These are phyloP conservation scores for Drosophila borborema DNA, from an alignment of 2,888 invertebrate genomes.

Conservation along the genomic window DNA sequence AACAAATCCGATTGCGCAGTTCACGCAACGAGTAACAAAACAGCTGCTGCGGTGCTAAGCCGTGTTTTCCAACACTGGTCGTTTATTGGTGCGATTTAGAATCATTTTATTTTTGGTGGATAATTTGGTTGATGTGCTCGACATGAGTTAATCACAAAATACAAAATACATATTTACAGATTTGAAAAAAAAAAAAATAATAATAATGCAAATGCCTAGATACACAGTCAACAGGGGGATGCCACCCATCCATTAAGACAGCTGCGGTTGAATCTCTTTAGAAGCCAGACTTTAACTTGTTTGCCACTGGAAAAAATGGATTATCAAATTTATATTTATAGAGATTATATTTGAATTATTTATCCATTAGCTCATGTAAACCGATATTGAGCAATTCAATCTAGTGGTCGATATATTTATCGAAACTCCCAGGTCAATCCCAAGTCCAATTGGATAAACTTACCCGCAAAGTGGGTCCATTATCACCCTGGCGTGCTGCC, in stretches of 20 bases:
- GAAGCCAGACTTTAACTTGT: slow-evolving; percentile 60
- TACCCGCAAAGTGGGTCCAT: slow-evolving; percentile 48
- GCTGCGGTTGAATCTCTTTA: slow-evolving; percentile 8
- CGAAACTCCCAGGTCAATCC: not conserved
- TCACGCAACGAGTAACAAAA: slow-evolving; percentile 39
- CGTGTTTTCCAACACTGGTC: slow-evolving; percentile 36
- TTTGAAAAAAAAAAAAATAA: slow-evolving; percentile 18
- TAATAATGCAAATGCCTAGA: slow-evolving; percentile 37
- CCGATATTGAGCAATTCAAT: not conserved
- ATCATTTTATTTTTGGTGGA: slow-evolving; percentile 21
- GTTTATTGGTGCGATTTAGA: slow-evolving; percentile 1
- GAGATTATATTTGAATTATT: not conserved
- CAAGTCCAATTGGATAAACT: not conserved
- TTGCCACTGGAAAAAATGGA: slow-evolving; percentile 80
- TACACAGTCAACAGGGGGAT: slow-evolving; percentile 16
- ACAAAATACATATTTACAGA: slow-evolving; percentile 35
- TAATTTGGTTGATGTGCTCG: slow-evolving; percentile 32
- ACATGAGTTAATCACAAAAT: slow-evolving; percentile 42
- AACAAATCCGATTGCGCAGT: slow-evolving; percentile 57
- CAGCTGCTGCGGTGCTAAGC: slow-evolving; percentile 47
- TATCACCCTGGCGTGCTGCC: slow-evolving; percentile 75
- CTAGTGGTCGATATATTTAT: not conserved
- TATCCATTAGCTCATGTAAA: not conserved
- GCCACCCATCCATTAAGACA: slow-evolving; percentile 33
- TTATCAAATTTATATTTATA: not conserved